Conservation (phyloP, 1,140 invertebrate species). For the Sminthurinus signatus region DNA sequence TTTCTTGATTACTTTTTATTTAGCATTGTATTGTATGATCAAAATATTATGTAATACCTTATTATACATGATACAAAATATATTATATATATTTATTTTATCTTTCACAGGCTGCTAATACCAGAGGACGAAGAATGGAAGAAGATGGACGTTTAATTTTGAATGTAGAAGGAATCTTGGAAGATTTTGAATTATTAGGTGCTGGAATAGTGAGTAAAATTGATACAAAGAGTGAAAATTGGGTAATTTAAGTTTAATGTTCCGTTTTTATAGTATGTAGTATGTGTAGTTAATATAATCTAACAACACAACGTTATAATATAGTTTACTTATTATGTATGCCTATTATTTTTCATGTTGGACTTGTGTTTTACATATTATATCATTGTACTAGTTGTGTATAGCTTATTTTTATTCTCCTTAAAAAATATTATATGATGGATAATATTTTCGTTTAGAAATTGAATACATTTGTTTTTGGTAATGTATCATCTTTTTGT, state of each 20-base stretch:
- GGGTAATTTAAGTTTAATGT: background rate
- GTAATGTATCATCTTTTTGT: no score
- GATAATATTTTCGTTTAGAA: no score
- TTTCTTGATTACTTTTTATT: background rate
- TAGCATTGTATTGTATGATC: background rate
- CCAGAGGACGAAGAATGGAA: constrained; percentile 49
- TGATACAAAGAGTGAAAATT: constrained; percentile 11
- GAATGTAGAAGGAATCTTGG: constrained; percentile 61
- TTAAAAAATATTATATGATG: no score
- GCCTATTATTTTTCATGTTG: no score
- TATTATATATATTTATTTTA: constrained; percentile 15
- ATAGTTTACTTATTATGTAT: no score
- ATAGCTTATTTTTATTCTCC: no score
- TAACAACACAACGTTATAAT: no score
- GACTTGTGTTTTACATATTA: no score
- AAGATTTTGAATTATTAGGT: constrained; percentile 47
- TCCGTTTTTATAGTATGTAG: no score
- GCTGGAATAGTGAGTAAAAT: constrained; percentile 16
- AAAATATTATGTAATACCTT: background rate
- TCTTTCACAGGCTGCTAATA: constrained; percentile 43
- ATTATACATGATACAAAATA: background rate
- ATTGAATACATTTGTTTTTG: no score
- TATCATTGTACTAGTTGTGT: no score
- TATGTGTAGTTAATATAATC: no score
- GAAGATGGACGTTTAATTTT: constrained; percentile 50